Evolutionary conservation across 2,888 invertebrate genomes (phyloP).

Genomic region (Torymus tubicola): DNA sequence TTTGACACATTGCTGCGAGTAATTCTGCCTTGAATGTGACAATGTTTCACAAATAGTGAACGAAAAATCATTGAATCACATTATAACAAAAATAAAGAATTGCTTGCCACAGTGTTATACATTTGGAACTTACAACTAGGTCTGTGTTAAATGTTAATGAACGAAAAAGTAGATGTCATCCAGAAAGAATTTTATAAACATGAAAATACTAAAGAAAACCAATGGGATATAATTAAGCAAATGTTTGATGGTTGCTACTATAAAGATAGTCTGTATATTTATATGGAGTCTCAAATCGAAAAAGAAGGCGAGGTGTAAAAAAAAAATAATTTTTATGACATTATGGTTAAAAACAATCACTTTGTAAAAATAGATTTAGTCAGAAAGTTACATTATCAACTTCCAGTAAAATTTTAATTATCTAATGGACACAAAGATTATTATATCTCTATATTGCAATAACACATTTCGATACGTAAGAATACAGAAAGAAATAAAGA

Average conservation of each 20-base stretch:
- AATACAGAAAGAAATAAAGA: conserved; percentile 10
- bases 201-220: conserved; percentile 28
- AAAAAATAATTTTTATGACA: conserved; percentile 49
- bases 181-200: conserved; percentile 37
- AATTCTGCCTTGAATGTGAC: conserved; percentile 39
- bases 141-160: conserved; percentile 44
- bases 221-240: conserved; percentile 34
- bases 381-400: conserved; percentile 46
- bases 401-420: conserved; percentile 53
- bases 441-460: conserved; percentile 35
- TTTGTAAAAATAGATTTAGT: conserved; percentile 54
- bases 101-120: conserved; percentile 48
- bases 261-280: conserved; percentile 54
- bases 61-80: background rate
- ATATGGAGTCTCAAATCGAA: conserved; percentile 46
- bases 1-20: conserved; percentile 40
- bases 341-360: conserved; percentile 47
- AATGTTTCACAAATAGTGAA: no score
- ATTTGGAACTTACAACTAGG: conserved; percentile 45
- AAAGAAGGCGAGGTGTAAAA: conserved; percentile 49
- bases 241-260: conserved; percentile 50
- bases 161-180: conserved; percentile 44
- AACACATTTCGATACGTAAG: conserved; percentile 39
- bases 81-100: conserved; percentile 42
- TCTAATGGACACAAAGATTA: conserved; percentile 31